Percentiles rank a stretch among this genome's conserved stretches.
These are phyloP conservation scores for Shinisaurus crocodilurus DNA, from an alignment of 2,113 vertebrate species.

Conservation along the genomic window DNA sequence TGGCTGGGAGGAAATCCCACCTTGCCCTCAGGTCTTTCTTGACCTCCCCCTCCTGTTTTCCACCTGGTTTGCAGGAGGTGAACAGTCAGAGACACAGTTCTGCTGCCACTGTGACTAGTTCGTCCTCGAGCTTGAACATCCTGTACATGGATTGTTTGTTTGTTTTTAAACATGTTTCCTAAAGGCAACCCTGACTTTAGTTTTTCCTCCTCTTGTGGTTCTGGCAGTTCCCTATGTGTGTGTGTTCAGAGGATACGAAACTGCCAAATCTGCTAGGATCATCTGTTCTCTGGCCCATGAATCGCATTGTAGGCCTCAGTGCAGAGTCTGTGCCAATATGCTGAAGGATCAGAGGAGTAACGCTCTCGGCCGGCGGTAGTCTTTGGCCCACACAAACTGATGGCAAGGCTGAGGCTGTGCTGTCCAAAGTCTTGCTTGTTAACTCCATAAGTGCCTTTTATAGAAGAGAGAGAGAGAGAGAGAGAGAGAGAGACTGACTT, in stretches of 20 bases:
- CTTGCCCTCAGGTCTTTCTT: too few species aligned
- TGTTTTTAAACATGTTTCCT: background rate
- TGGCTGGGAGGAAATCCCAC: background rate
- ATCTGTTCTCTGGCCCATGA: background rate
- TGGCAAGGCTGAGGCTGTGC: background rate
- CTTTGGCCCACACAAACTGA: background rate
- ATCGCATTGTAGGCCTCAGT: background rate
- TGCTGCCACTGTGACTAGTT: background rate
- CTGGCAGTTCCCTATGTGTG: constrained; percentile 17
- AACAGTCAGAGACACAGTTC: background rate
- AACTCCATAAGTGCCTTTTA: constrained; percentile 11
- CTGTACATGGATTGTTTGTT: constrained; percentile 15
- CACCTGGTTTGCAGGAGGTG: too few species aligned
- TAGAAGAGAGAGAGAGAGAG: too few species aligned
- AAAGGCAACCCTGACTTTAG: background rate
- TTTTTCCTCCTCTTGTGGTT: constrained; percentile 23
- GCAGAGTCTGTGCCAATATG: background rate
- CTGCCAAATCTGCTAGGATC: background rate
- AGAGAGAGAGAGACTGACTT: too few species aligned
- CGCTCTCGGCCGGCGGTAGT: background rate
- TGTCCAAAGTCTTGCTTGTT: background rate
- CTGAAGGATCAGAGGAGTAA: background rate
- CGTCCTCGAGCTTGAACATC: background rate
- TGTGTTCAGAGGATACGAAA: constrained; percentile 17
- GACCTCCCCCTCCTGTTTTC: background rate